Conservation (phyloP, 2,797 vertebrate genomes). For the Takifugu ocellatus region DNA sequence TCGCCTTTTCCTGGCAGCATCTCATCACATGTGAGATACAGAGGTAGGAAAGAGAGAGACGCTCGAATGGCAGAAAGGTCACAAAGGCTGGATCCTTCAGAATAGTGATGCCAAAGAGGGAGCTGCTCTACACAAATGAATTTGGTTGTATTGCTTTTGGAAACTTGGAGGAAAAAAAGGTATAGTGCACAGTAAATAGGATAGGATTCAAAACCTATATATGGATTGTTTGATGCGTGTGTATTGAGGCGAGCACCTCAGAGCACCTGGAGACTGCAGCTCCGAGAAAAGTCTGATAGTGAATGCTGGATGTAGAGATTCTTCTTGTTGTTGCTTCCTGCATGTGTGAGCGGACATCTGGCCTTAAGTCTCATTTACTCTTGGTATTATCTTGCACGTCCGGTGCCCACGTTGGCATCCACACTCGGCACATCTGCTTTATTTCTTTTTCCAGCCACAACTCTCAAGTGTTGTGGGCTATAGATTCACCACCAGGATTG, state of each 20-base stretch:
- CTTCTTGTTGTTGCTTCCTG: too few species aligned
- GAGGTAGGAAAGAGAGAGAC: background rate
- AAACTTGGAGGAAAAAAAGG: background rate
- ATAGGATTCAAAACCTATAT: too few species aligned
- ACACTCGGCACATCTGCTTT: too few species aligned
- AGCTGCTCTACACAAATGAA: background rate
- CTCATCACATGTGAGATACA: constrained; percentile 18
- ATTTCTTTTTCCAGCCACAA: too few species aligned
- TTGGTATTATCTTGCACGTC: too few species aligned
- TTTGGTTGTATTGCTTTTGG: background rate
- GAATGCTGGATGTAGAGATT: too few species aligned
- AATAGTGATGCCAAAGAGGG: background rate
- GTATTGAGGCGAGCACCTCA: background rate
- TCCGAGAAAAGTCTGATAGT: background rate
- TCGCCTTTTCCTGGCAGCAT: constrained; percentile 35
- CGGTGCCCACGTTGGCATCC: too few species aligned
- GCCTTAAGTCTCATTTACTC: too few species aligned
- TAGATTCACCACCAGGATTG: too few species aligned
- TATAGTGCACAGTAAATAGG: background rate
- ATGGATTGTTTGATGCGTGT: too few species aligned
- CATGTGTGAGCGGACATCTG: too few species aligned
- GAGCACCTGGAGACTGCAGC: background rate
- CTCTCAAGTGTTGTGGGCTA: too few species aligned
- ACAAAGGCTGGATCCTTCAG: constrained; percentile 18
- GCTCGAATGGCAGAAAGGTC: constrained; percentile 26